A percentile compares a stretch with the other conserved stretches of the same genome.
Conservation (phyloP, 2,797 vertebrate genomes). For the Podargus strigoides region DNA sequence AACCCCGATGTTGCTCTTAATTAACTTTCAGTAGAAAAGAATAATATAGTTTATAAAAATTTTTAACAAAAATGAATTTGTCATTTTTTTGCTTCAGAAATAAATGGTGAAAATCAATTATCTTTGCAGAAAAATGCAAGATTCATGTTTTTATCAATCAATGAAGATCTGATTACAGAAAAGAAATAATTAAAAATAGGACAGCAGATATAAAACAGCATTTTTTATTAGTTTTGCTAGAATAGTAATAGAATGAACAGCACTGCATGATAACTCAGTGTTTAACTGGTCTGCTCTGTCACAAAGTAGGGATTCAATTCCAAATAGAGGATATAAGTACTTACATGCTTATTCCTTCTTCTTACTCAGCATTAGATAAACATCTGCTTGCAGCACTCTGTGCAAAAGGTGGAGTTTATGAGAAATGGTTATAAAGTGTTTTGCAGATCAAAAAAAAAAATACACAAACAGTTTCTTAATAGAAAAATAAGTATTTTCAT, state of each 20-base stretch:
- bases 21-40: constrained; percentile 30
- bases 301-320: not conserved
- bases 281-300: not conserved
- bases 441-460: not conserved
- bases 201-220: not conserved
- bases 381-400: not conserved
- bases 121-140: not conserved
- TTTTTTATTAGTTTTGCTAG: not conserved
- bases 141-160: not conserved
- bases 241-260: not conserved
- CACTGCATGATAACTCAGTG: not conserved
- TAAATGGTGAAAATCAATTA: constrained; percentile 14
- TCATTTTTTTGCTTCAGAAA: not conserved
- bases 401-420: not conserved
- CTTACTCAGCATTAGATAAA: not conserved
- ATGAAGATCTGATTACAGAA: not conserved
- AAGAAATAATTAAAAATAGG: not conserved
- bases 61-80: not conserved
- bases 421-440: not conserved
- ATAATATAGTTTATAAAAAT: not conserved
- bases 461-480: not conserved
- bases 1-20: not conserved
- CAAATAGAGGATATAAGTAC: not conserved
- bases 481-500: not conserved
- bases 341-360: not conserved